Conservation (phyloP, 2,888 invertebrate species). For the Sinohyriopsis cumingii region DNA sequence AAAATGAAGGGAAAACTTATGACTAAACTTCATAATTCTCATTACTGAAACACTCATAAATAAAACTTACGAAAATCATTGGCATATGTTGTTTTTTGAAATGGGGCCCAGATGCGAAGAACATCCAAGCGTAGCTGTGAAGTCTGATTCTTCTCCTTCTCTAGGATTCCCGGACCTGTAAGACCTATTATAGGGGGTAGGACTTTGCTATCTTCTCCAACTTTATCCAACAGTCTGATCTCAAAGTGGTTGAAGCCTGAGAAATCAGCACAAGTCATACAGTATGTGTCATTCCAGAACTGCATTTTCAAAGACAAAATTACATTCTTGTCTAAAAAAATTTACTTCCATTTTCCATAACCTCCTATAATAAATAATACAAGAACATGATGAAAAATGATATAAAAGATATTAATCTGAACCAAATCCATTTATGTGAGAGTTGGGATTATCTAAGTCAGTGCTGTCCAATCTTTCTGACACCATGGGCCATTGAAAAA, state of each 20-base stretch:
- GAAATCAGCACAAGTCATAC: constrained; percentile 10
- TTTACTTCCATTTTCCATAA: neutral
- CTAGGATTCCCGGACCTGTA: constrained; percentile 59
- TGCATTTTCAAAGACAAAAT: no score
- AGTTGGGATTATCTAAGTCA: no score
- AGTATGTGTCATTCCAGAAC: neutral
- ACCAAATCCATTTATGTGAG: no score
- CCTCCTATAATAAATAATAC: no score
- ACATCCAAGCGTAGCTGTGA: constrained; percentile 63
- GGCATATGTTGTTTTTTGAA: no score
- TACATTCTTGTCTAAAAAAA: neutral
- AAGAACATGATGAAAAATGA: no score
- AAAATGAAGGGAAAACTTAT: no score
- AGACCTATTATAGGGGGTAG: constrained; percentile 63
- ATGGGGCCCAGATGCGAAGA: constrained; percentile 59
- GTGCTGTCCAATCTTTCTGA: no score
- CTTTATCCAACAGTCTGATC: constrained; percentile 57
- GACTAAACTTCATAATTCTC: no score
- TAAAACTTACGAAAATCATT: no score
- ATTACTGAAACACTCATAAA: neutral
- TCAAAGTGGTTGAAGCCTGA: constrained; percentile 68
- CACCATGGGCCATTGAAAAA: no score
- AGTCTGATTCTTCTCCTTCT: constrained; percentile 36
- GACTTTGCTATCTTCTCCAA: constrained; percentile 33
- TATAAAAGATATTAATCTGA: no score